These are phyloP conservation scores for Syngnathus scovelli DNA, from an alignment of 2,113 vertebrate species.

Conservation along the genomic window DNA sequence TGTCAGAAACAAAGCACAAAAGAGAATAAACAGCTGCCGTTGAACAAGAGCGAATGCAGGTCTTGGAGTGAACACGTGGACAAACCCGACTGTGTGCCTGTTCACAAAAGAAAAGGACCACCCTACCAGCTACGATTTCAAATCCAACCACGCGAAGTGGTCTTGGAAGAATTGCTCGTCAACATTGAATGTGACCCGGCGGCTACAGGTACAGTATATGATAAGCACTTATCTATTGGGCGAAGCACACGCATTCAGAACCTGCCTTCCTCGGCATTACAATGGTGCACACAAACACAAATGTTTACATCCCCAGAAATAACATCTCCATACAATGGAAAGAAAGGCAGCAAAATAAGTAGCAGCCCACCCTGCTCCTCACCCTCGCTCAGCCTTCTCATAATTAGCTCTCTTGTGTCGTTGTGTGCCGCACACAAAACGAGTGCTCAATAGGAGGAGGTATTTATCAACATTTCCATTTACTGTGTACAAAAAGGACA, in stretches of 20 bases:
- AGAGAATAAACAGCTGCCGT: slow-evolving; percentile 32
- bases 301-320: slow-evolving; percentile 64
- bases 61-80: slow-evolving; percentile 40
- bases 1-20: slow-evolving; percentile 8
- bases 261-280: slow-evolving; percentile 30
- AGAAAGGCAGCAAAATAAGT: slow-evolving; percentile 67
- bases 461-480: slow-evolving; percentile 71
- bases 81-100: slow-evolving; percentile 28
- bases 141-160: slow-evolving; percentile 53
- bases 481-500: slow-evolving; percentile 65
- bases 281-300: slow-evolving; percentile 16
- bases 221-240: slow-evolving; percentile 70
- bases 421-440: slow-evolving; percentile 66
- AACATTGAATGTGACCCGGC: slow-evolving; percentile 63
- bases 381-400: slow-evolving; percentile 65
- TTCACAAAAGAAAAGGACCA: slow-evolving; percentile 51
- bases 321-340: slow-evolving; percentile 66
- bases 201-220: slow-evolving; percentile 65
- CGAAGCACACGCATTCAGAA: slow-evolving; percentile 51
- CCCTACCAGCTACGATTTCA: slow-evolving; percentile 59
- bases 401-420: slow-evolving; percentile 75
- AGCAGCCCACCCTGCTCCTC: slow-evolving; percentile 60
- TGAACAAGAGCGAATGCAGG: slow-evolving; percentile 35
- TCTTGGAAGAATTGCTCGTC: slow-evolving; percentile 56
- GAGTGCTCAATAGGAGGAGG: slow-evolving; percentile 68